A percentile compares a stretch with the other conserved stretches of the same genome.
These are phyloP conservation scores for Syngnathus floridae DNA, from an alignment of 2,113 vertebrate genomes.

Conservation along the genomic window DNA sequence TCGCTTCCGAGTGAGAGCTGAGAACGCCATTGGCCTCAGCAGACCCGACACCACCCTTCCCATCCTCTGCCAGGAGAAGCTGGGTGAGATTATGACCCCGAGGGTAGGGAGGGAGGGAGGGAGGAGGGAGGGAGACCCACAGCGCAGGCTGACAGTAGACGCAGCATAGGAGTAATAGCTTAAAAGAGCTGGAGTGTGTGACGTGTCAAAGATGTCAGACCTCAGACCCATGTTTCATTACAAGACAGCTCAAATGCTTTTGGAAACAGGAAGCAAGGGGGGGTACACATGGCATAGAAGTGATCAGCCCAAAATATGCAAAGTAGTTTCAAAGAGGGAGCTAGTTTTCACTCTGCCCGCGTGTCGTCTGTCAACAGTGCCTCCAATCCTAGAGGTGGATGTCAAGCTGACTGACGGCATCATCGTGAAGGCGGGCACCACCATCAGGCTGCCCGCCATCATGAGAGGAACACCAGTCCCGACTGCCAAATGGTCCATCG, in stretches of 20 bases:
- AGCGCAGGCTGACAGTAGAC: too few relatives aligned
- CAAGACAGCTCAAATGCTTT: neutral
- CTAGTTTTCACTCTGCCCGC: neutral
- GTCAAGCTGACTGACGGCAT: slow-evolving; percentile 93
- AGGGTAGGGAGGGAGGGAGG: too few relatives aligned
- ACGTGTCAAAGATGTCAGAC: too few relatives aligned
- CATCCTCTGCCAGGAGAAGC: slow-evolving; percentile 94
- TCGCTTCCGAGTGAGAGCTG: slow-evolving; percentile 90
- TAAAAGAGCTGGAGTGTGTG: neutral
- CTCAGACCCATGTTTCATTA: neutral
- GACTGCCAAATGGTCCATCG: slow-evolving; percentile 86
- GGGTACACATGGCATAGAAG: too few relatives aligned
- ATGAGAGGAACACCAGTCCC: slow-evolving; percentile 93
- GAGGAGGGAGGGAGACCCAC: too few relatives aligned
- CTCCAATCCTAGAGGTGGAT: slow-evolving; percentile 88
- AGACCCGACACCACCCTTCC: slow-evolving; percentile 95
- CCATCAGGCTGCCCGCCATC: slow-evolving; percentile 89
- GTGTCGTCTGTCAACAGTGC: slow-evolving; percentile 69
- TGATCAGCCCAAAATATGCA: too few relatives aligned
- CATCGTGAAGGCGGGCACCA: slow-evolving; percentile 93
- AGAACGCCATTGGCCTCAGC: slow-evolving; percentile 89
- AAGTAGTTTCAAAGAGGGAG: neutral
- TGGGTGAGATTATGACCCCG: slow-evolving; percentile 71
- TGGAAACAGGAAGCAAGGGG: too few relatives aligned
- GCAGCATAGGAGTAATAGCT: too few relatives aligned